Conservation (phyloP, 2,888 invertebrate species). For the Andrena marginata region DNA sequence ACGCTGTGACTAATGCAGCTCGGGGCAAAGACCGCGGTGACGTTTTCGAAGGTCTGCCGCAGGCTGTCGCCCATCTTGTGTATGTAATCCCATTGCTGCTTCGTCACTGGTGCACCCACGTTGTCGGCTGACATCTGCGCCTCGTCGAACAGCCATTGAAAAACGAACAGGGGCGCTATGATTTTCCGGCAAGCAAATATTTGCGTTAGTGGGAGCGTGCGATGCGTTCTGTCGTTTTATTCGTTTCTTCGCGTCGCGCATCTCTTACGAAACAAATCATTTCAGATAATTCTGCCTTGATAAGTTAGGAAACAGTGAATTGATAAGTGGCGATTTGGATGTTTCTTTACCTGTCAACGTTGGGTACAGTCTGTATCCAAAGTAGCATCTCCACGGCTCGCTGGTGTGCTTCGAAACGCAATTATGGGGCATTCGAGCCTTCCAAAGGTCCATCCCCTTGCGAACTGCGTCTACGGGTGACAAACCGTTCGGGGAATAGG, state of each 20-base stretch:
- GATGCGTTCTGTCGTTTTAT: background rate
- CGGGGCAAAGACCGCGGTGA: conserved; percentile 96
- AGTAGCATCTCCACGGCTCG: conserved; percentile 96
- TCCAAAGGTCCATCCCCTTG: conserved; percentile 92
- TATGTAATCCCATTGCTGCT: conserved; percentile 97
- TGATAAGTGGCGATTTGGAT: too few relatives aligned
- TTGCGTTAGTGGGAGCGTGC: conserved; percentile 14
- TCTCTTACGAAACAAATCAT: background rate
- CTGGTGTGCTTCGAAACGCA: conserved; percentile 90
- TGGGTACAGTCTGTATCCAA: conserved; percentile 95
- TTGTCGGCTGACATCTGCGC: conserved; percentile 97
- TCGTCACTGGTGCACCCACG: conserved; percentile 94
- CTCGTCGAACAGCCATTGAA: conserved; percentile 98
- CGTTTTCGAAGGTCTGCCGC: conserved; percentile 92
- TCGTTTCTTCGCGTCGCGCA: background rate
- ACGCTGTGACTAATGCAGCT: conserved; percentile 97
- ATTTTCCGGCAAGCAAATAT: conserved; percentile 46
- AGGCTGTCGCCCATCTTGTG: conserved; percentile 95
- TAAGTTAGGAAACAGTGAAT: background rate
- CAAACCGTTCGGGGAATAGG: conserved; percentile 88
- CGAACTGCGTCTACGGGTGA: conserved; percentile 89
- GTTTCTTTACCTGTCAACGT: conserved; percentile 90
- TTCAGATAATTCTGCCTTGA: background rate
- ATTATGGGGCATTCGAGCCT: conserved; percentile 91
- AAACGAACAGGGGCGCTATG: conserved; percentile 95